Evolutionary conservation across 1,140 invertebrate genomes (phyloP).

Genomic region (Drosophila kurseongensis): DNA sequence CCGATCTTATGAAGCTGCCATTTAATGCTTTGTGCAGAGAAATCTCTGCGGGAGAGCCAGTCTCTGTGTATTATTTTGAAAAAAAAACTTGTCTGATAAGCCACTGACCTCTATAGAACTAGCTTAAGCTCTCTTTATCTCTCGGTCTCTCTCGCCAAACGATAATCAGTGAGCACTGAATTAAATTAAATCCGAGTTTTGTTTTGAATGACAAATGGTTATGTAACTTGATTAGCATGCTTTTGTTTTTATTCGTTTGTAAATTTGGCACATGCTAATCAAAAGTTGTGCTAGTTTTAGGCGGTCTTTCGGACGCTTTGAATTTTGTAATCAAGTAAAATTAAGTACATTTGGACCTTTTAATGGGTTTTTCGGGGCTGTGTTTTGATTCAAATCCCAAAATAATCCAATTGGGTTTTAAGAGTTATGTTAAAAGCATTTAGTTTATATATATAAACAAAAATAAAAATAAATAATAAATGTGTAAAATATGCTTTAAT

Average conservation of each 20-base stretch:
- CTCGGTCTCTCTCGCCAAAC: constrained; percentile 13
- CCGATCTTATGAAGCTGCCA: neutral
- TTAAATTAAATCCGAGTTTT: constrained; percentile 39
- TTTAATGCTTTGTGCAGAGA: neutral
- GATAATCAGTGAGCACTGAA: constrained; percentile 59
- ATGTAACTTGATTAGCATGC: constrained; percentile 44
- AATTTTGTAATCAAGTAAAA: too few species aligned
- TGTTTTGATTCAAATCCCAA: too few species aligned
- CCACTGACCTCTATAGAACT: constrained; percentile 68
- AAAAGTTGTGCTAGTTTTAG: constrained; percentile 8
- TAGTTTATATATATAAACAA: too few species aligned
- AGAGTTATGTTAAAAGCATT: too few species aligned
- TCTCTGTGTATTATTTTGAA: constrained; percentile 20
- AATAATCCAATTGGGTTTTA: too few species aligned
- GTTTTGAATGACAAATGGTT: constrained; percentile 42
- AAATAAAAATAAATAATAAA: too few species aligned
- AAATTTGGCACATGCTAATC: constrained; percentile 33
- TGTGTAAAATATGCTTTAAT: too few species aligned
- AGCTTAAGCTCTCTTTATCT: constrained; percentile 33
- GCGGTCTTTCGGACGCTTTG: neutral
- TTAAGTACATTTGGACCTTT: too few species aligned
- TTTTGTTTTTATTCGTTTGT: constrained; percentile 16
- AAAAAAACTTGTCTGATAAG: constrained; percentile 65
- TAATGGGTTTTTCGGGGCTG: too few species aligned
- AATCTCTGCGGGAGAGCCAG: constrained; percentile 12